Evolutionary conservation across 2,113 vertebrate genomes (phyloP).

Genomic region (Anolis carolinensis): DNA sequence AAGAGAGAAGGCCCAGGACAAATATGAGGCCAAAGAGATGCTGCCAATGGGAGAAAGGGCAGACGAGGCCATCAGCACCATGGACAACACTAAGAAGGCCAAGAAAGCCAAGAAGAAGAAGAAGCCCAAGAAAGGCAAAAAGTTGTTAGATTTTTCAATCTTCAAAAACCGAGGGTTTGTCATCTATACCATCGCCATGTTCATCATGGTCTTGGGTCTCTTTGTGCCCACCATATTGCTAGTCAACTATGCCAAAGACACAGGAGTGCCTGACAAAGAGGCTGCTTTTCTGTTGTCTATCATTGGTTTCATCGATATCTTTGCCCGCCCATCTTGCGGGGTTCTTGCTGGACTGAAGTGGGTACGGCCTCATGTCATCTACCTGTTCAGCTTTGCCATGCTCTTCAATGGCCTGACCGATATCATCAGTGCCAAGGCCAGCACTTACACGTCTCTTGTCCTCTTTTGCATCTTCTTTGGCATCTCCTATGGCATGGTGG

Average conservation of each 20-base stretch:
- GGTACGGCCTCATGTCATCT: slow-evolving; percentile 72
- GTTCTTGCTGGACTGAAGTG: slow-evolving; percentile 76
- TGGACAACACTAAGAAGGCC: slow-evolving; percentile 62
- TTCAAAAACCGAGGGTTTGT: slow-evolving; percentile 76
- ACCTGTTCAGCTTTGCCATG: slow-evolving; percentile 80
- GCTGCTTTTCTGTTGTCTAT: slow-evolving; percentile 81
- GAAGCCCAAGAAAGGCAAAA: slow-evolving; percentile 69
- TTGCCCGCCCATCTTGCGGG: slow-evolving; percentile 79
- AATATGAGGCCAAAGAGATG: slow-evolving; percentile 71
- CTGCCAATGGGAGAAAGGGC: slow-evolving; percentile 57
- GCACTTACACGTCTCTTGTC: slow-evolving; percentile 71
- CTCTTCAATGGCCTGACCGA: slow-evolving; percentile 82
- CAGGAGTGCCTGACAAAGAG: slow-evolving; percentile 75
- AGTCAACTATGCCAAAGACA: slow-evolving; percentile 83
- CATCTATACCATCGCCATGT: slow-evolving; percentile 78
- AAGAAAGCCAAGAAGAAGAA: slow-evolving; percentile 64
- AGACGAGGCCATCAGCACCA: slow-evolving; percentile 49
- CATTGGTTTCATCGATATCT: slow-evolving; percentile 82
- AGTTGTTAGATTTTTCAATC: slow-evolving; percentile 79
- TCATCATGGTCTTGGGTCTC: slow-evolving; percentile 81
- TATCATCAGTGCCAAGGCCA: slow-evolving; percentile 74
- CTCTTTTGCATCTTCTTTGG: slow-evolving; percentile 82
- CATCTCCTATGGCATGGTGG: slow-evolving; percentile 83
- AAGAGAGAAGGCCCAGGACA: slow-evolving; percentile 47
- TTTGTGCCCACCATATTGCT: slow-evolving; percentile 81